A percentile compares a stretch with the other conserved stretches of the same genome.
Evolutionary conservation across 2,113 vertebrate species (phyloP).

Genomic region (Bubo bubo): DNA sequence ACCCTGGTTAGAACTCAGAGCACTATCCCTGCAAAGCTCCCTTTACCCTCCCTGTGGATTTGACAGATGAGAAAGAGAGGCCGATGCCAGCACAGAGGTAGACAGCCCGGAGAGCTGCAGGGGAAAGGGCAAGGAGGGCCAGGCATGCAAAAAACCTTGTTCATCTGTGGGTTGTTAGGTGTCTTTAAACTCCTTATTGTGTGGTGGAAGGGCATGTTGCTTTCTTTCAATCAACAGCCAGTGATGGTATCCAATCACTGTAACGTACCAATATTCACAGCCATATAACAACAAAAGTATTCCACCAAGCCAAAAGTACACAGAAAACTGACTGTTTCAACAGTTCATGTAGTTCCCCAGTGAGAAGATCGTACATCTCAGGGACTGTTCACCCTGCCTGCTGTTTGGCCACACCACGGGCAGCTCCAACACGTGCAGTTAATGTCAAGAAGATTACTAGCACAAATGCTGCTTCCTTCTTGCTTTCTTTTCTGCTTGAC

Average conservation of each 20-base stretch:
- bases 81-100: background rate
- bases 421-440: background rate
- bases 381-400: background rate
- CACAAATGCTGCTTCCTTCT: background rate
- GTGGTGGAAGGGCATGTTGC: background rate
- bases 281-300: background rate
- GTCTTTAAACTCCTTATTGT: background rate
- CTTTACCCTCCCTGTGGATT: background rate
- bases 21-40: background rate
- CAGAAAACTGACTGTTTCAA: background rate
- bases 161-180: background rate
- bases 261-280: background rate
- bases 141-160: background rate
- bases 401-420: background rate
- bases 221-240: background rate
- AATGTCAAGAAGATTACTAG: background rate
- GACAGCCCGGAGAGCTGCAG: background rate
- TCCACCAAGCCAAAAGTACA: background rate
- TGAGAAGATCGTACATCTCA: background rate
- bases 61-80: background rate
- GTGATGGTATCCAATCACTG: background rate
- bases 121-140: background rate
- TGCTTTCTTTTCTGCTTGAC: background rate
- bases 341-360: background rate
- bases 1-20: background rate